Percentiles rank a stretch among this genome's conserved stretches.
Evolutionary conservation across 53 echinoderm and acorn worm species (phyloP).

Genomic region (Zoroaster sp.): DNA sequence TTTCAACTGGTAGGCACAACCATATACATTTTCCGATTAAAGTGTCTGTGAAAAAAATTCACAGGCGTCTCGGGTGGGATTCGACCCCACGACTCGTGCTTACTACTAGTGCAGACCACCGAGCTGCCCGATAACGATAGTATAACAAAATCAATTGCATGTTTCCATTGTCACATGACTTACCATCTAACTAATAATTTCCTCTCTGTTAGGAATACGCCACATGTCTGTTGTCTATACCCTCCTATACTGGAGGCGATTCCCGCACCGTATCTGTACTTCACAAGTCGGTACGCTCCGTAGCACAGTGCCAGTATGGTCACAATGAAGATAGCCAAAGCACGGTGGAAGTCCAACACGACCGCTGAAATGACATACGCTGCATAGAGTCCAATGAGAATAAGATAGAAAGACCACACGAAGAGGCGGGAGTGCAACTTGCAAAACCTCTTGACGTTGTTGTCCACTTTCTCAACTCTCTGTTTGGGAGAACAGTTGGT

Average conservation of each 20-base stretch:
- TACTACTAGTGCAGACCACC: too few species aligned
- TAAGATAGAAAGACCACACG: slow-evolving; percentile 23
- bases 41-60: too few species aligned
- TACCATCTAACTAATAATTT: slow-evolving; percentile 56
- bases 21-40: too few species aligned
- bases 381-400: slow-evolving; percentile 56
- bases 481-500: background rate
- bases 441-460: background rate
- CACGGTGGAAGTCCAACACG: slow-evolving; percentile 66
- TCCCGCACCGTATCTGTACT: background rate
- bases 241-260: background rate
- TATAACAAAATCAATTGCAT: too few species aligned
- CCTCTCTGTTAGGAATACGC: background rate
- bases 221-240: background rate
- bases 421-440: slow-evolving; percentile 12
- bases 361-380: slow-evolving; percentile 74
- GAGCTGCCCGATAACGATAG: too few species aligned
- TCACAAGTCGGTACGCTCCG: slow-evolving; percentile 10
- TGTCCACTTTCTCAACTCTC: slow-evolving; percentile 44
- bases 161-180: background rate
- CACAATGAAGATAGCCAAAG: slow-evolving; percentile 76
- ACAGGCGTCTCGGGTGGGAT: too few species aligned
- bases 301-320: slow-evolving; percentile 53
- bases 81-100: too few species aligned
- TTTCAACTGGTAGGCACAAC: too few species aligned